These are phyloP conservation scores for Stegastes partitus DNA, from an alignment of 2,113 vertebrate genomes.

Conservation along the genomic window DNA sequence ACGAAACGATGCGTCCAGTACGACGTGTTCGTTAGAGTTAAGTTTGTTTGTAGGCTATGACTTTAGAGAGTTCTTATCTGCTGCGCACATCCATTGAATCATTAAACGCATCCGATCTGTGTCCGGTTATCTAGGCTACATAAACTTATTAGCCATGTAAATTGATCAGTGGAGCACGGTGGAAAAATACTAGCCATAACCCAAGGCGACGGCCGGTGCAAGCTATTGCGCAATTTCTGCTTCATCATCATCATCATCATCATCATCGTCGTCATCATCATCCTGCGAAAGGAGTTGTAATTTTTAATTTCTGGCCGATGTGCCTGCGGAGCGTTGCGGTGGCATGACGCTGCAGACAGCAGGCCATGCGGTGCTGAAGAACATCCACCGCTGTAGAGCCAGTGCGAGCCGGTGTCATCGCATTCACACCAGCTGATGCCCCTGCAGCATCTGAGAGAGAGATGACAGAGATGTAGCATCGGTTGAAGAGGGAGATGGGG, in stretches of 20 bases:
- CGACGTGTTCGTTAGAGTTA: background rate
- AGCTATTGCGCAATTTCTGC: conserved; percentile 67
- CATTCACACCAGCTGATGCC: conserved; percentile 42
- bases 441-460: conserved; percentile 1
- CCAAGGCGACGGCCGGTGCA: conserved; percentile 2
- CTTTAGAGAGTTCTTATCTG: conserved; percentile 13
- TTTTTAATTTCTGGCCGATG: conserved; percentile 46
- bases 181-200: conserved; percentile 38
- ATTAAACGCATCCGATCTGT: conserved; percentile 13
- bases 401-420: conserved; percentile 23
- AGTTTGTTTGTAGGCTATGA: conserved; percentile 1
- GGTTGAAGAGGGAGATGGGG: background rate
- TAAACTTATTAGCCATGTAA: conserved; percentile 14
- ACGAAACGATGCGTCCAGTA: conserved; percentile 26
- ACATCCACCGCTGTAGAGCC: conserved; percentile 9
- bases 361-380: conserved; percentile 9
- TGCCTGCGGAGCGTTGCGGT: conserved; percentile 24
- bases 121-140: conserved; percentile 1
- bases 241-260: conserved; percentile 45
- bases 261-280: conserved; percentile 47
- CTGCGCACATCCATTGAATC: background rate
- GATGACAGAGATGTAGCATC: no score
- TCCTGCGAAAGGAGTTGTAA: conserved; percentile 50
- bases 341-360: conserved; percentile 55
- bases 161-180: conserved; percentile 19